Evolutionary conservation across 1,140 invertebrate genomes (phyloP).

Genomic region (Drosophila simulans): DNA sequence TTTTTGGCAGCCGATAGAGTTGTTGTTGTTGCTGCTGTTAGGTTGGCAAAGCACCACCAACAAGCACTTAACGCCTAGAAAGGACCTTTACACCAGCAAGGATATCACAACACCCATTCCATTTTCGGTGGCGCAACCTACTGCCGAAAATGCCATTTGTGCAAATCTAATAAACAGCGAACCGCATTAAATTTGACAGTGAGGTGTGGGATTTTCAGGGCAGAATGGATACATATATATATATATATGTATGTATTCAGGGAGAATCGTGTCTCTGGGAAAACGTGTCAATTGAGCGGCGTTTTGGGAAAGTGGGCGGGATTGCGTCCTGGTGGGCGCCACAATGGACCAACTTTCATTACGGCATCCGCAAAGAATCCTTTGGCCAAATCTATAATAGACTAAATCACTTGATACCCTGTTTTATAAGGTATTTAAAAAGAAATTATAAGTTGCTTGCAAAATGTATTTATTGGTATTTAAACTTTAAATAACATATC

Average conservation of each 20-base stretch:
- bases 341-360: slow-evolving; percentile 60
- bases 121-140: slow-evolving; percentile 22
- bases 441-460: too few relatives aligned
- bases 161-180: slow-evolving; percentile 79
- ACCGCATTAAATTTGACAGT: slow-evolving; percentile 76
- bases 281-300: slow-evolving; percentile 34
- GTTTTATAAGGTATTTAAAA: not conserved
- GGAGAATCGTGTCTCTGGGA: slow-evolving; percentile 21
- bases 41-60: slow-evolving; percentile 27
- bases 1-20: slow-evolving; percentile 54
- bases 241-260: not conserved
- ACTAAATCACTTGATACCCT: not conserved
- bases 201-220: slow-evolving; percentile 30
- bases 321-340: slow-evolving; percentile 29
- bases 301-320: not conserved
- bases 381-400: not conserved
- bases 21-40: slow-evolving; percentile 24
- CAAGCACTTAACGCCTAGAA: slow-evolving; percentile 70
- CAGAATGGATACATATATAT: slow-evolving; percentile 6
- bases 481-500: too few relatives aligned
- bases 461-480: too few relatives aligned
- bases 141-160: slow-evolving; percentile 73
- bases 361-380: slow-evolving; percentile 12
- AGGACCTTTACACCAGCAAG: slow-evolving; percentile 27
- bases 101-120: not conserved